Base-by-base conservation (phyloP, 2,888 invertebrate species). In the Hanleya hanleyi region DNA sequence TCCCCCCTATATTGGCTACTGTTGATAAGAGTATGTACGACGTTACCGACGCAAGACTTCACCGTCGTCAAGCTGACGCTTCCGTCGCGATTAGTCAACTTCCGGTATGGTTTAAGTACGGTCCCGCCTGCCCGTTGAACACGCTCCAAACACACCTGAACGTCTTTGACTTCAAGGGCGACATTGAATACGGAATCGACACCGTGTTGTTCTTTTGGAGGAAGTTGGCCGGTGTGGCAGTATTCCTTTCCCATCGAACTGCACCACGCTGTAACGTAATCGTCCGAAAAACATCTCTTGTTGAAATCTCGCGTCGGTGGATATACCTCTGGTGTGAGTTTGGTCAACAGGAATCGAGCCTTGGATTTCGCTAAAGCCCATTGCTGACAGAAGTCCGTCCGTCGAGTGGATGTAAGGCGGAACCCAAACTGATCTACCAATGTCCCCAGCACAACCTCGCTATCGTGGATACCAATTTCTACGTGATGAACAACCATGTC, bases 1-100 rank as follows among this genome's bases (percentile, higher is more conserved):
- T 77, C 69, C 0, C 91, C 91, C 0, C 68, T 74, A 74, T 91
- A 91, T n/a, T 82, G 70, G n/a, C 73, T 75, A 65, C 86, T 87
- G 73, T 92, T 85, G n/a, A 92, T 78, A 1, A 92, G 77, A 0
- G 92, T 91, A 75, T 92, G 92, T 22, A 90, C 82, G 6, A 92
- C 88, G 81, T 92, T 91, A 0, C 91, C 91, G 66, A 91, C 87
- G 76, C 88, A 87, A 9, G 91, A 91, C 68, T 86, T 85, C 5
- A 92, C 83, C 1, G 89, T 83, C 3, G 91, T 89, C 73, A 87
- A 86, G 9, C 81, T 82, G 3, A 91, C 85, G 0, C 75, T 70
- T 5, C 91, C 92, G 67, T 83, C 38, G 12, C 75, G 62, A 76
- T 90, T 88, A 4, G 69, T 66, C 29, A 88, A 71, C 22, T 75